Evolutionary conservation across 2,797 vertebrate species (phyloP), one percentile per base, ranked within the genome.

Genomic region (Xiphorhynchus erythropygius): DNA sequence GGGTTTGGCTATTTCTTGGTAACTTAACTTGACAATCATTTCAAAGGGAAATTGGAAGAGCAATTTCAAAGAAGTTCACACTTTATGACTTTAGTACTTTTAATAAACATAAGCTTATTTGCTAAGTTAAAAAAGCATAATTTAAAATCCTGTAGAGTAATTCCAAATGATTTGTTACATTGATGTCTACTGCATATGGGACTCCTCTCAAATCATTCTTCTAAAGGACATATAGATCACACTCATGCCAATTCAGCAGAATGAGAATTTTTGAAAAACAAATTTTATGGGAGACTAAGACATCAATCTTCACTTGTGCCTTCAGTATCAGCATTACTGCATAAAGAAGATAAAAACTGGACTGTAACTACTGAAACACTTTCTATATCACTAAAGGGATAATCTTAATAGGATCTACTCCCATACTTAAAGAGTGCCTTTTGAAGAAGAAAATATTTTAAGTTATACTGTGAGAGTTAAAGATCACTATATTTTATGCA

Each of bases 181-280:
- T 88, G 53, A 92, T 87, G 49, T 53, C 87, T 68, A 82, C 53
- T 73, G 71, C 59, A 87, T 77, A 90, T 56, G 30, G 23, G 86
- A 71, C 23, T 96, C 81, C 74, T 95, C 73, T 88, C 39, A 91
- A 65, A 92, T 88, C 27, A 88, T 85, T 95, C 53, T 87, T 94
- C 60, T 87, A 94, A 94, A 95, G 85, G 74, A 80, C 30, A 64
- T 13, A 89, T 70, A 97, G 95, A 97, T 94, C 39, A 85, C 49
- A 73, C 85, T 65, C 37, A 41, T 25, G 33, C 28, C 52, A 68
- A 92, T 81, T 84, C 69, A 96, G 73, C 69, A 81, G 33, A 74
- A 59, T 67, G 52, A 16, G 35, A 67, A 57, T 80, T 96, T 91
- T 92, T 91, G 39, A 56, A 95, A 93, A 95, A 81, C 12, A 92